These are phyloP conservation scores for Scaptodrosophila latifasciaeformis DNA, from an alignment of 2,888 invertebrate genomes.

Conservation along the genomic window DNA sequence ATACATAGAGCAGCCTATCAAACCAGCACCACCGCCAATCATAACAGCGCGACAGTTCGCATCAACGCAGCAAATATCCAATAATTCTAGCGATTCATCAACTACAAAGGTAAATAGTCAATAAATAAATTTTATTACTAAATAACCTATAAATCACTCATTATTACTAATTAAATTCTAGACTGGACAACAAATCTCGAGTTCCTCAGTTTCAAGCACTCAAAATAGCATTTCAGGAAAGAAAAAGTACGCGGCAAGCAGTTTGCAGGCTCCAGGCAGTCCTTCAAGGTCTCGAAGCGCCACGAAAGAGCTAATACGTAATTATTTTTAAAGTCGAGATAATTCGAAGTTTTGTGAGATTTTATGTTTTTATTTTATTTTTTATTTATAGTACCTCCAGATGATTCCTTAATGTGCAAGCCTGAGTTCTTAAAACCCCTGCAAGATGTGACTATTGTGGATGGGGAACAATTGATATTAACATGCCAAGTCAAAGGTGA, in stretches of 20 bases:
- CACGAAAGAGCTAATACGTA: slow-evolving; percentile 87
- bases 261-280: slow-evolving; percentile 84
- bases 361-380: slow-evolving; percentile 6
- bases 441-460: slow-evolving; percentile 84
- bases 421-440: slow-evolving; percentile 90
- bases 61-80: slow-evolving; percentile 35
- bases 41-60: slow-evolving; percentile 78
- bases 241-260: slow-evolving; percentile 79
- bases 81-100: slow-evolving; percentile 27
- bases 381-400: slow-evolving; percentile 87
- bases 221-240: slow-evolving; percentile 69
- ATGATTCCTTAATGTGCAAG: slow-evolving; percentile 89
- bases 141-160: not conserved
- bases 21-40: slow-evolving; percentile 84
- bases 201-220: too few species aligned
- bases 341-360: not conserved
- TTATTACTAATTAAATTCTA: slow-evolving; percentile 13
- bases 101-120: slow-evolving; percentile 50
- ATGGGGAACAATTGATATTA: slow-evolving; percentile 90
- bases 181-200: slow-evolving; percentile 53
- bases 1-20: slow-evolving; percentile 88
- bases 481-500: slow-evolving; percentile 91
- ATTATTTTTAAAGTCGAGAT: slow-evolving; percentile 24
- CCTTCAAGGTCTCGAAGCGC: slow-evolving; percentile 91
- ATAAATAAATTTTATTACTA: not conserved